Evolutionary conservation across 2,797 vertebrate genomes (phyloP), one percentile per base, ranked within the genome.

Genomic region (Melanogrammus aeglefinus): DNA sequence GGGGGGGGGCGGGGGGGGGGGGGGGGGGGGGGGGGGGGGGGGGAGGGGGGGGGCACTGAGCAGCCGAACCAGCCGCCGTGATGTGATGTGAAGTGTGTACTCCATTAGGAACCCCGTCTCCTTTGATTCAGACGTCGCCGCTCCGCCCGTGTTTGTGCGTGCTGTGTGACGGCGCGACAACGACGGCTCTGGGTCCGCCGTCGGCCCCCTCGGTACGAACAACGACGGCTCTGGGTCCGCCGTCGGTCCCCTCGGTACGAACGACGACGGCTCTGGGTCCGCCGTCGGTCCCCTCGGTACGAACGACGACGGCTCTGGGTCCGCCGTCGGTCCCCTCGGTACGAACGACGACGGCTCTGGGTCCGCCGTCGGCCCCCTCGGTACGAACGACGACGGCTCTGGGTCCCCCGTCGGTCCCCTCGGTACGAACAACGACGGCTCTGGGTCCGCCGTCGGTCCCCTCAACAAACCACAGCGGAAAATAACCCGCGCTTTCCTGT

Each of bases 21-120:
- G n/a, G n/a, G n/a, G n/a, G n/a, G n/a, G n/a, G n/a, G n/a, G 2
- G 29, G 2, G 29, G 29, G 2, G 29, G 29, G 29, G 5, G 70
- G 3, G 70, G 70, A 31, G 3, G 29, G 31, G 9, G 70, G 70
- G 13, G 33, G 31, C 18, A n/a, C 70, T 35, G 70, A 33, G 31
- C 29, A 71, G 77, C 77, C 78, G 79, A 87, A 91, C 81, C 77
- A 83, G 81, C 27, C 76, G 44, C 78, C 73, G 35, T 57, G 63
- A 69, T 66, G 63, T 72, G 51, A 84, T 85, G 85, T 77, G 63
- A 69, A 69, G 24, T 69, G 73, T 18, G 38, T 9, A 44, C 77
- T 79, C 10, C 79, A 83, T 85, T 84, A 44, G 81, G 41, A 85
- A 84, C 85, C 79, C 14, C 81, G 29, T 69, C 86, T 76, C 83